phyloP scores from a whole-genome alignment of 1,140 invertebrate species.

The Drosophila nasuta region DNA sequence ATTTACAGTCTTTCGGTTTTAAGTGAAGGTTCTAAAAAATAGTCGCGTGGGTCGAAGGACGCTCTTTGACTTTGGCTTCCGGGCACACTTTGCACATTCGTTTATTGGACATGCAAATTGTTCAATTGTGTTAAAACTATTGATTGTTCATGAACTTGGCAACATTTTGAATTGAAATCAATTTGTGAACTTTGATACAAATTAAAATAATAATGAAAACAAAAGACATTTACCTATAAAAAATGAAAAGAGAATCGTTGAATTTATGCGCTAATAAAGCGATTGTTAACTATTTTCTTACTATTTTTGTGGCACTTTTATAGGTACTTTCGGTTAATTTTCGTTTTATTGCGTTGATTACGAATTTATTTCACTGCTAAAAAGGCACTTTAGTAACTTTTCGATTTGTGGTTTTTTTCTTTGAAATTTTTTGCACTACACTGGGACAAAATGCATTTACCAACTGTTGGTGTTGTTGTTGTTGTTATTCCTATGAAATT shows the following conservation, averaged over 20 bases:
- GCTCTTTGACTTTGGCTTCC: constrained; percentile 25
- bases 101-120: constrained; percentile 32
- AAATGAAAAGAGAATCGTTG: constrained; percentile 37
- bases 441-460: constrained; percentile 43
- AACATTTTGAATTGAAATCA: constrained; percentile 35
- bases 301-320: constrained; percentile 41
- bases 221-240: constrained; percentile 57
- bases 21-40: constrained; percentile 44
- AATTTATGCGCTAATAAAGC: constrained; percentile 57
- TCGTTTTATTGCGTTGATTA: constrained; percentile 20
- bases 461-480: constrained; percentile 20
- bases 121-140: constrained; percentile 47
- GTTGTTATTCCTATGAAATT: constrained; percentile 31
- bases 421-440: constrained; percentile 42
- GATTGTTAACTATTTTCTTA: constrained; percentile 27
- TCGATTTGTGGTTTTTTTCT: constrained; percentile 2
- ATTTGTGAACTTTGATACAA: constrained; percentile 29
- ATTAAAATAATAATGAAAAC: constrained; percentile 28
- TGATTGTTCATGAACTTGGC: constrained; percentile 9
- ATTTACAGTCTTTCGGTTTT: neutral
- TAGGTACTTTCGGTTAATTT: constrained; percentile 25
- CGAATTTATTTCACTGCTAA: constrained; percentile 16
- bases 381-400: constrained; percentile 26
- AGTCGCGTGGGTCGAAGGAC: constrained; percentile 45
- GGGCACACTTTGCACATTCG: constrained; percentile 12